phyloP scores from a whole-genome alignment of 1,140 invertebrate genomes.

The Elymnias hypermnestra region DNA sequence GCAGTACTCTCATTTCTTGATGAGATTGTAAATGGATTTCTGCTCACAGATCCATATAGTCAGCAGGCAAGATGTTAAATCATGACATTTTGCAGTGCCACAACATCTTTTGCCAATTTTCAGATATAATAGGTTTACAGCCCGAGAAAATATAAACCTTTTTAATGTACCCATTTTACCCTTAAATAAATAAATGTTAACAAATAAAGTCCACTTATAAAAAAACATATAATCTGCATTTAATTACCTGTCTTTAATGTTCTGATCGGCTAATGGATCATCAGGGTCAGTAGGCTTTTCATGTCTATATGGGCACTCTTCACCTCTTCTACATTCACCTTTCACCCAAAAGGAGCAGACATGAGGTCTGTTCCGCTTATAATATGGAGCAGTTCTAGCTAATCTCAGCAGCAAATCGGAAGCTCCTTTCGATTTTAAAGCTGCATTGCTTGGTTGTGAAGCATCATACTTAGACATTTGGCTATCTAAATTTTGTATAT shows the following conservation, averaged over 20 bases:
- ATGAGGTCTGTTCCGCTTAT: constrained; percentile 98
- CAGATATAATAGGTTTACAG: too few relatives aligned
- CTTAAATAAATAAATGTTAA: too few relatives aligned
- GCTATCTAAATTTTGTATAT: constrained; percentile 95
- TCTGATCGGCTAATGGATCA: constrained; percentile 99
- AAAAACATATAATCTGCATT: too few relatives aligned
- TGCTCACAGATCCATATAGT: too few relatives aligned
- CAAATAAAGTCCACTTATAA: too few relatives aligned
- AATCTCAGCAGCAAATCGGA: constrained; percentile 95
- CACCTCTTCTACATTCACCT: constrained; percentile 98
- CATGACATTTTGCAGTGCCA: too few relatives aligned
- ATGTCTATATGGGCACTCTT: constrained; percentile 99
- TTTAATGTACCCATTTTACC: too few relatives aligned
- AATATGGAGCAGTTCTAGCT: constrained; percentile 98
- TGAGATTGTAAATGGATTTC: too few relatives aligned
- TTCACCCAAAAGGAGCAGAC: constrained; percentile 99
- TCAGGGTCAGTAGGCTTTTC: constrained; percentile 99
- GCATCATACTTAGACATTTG: constrained; percentile 80
- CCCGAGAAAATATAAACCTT: too few relatives aligned
- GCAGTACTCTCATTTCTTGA: too few relatives aligned
- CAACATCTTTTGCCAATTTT: too few relatives aligned
- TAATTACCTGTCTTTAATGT: constrained; percentile 96
- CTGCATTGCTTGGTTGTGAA: constrained; percentile 79
- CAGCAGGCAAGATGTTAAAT: too few relatives aligned
- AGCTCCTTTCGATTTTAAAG: constrained; percentile 85